Evolutionary conservation across 2,888 invertebrate genomes (phyloP), one percentile per base, ranked within the genome.

Genomic region (Philereme transversata): DNA sequence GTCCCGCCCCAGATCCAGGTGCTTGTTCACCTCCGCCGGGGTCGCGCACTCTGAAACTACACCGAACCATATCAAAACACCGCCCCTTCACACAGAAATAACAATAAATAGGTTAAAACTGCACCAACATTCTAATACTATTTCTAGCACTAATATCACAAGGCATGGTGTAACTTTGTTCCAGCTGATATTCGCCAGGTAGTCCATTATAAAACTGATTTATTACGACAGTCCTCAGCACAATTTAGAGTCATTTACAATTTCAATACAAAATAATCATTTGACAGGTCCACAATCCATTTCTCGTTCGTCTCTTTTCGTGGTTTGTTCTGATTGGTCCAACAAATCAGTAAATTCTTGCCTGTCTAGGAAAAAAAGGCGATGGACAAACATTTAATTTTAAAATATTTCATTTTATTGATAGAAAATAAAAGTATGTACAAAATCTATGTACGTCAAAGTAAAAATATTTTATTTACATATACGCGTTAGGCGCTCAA

Each of bases 1-100:
- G 81, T 97, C 96, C 82, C 96, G 97, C 1, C 99, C 99, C 86
- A 98, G 92, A 84, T 99, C 98, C 85, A 99, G 93, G 93, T 99
- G 99, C 81, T 96, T 96, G 77, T 97, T 96, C 67, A 99, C 96
- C 88, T 99, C 98, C 53, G 94, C 93, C 77, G 95, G 95, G 57
- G 94, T 93, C 70, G 94, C 93, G 75, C 95, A 93, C 77, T 96
- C 95, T 81, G 95, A 94, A 84, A 95, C 97, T 96, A 74, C 78
- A 81, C 66, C 69, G 70, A 68, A 68, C 67, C 63, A 62, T 57
- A 64, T 76, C 71, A 77, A 75, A 78, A 75, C 67, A 75, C 61
- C 65, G 71, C 69, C 63, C 68, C 73, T 74, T 68, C 72, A 71
- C 65, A 67, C 70, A 70, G 67, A 74, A 74, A 75, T 61, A 74